Evolutionary conservation across 2,797 vertebrate species (phyloP).

Genomic region (Luscinia megarhynchos): DNA sequence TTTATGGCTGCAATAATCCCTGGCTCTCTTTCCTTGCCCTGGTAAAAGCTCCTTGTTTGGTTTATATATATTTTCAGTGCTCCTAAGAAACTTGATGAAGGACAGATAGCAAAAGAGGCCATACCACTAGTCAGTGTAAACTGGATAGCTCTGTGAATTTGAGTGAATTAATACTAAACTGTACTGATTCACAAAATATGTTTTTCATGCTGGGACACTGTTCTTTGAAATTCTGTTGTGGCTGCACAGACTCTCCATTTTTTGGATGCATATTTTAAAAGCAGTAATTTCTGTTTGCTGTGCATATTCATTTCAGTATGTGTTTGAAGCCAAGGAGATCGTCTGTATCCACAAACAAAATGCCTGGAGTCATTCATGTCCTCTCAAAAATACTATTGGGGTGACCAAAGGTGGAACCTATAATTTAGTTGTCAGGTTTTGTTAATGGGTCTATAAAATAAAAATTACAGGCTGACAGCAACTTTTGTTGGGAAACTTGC

Average conservation of each 20-base stretch:
- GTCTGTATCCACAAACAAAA: constrained; percentile 24
- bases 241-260: not conserved
- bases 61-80: not conserved
- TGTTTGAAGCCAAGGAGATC: constrained; percentile 28
- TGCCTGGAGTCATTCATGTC: not conserved
- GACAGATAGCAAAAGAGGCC: constrained; percentile 14
- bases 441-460: constrained; percentile 45
- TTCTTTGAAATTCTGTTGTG: constrained; percentile 16
- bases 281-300: constrained; percentile 1
- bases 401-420: constrained; percentile 18
- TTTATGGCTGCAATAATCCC: not conserved
- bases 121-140: constrained; percentile 21
- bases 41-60: not conserved
- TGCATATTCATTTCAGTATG: not conserved
- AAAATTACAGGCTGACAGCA: constrained; percentile 51
- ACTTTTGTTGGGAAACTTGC: not conserved
- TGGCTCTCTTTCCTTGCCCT: not conserved
- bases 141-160: constrained; percentile 1
- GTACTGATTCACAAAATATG: constrained; percentile 21
- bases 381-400: constrained; percentile 5
- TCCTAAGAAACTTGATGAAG: constrained; percentile 36
- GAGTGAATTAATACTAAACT: constrained; percentile 17
- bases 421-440: constrained; percentile 60
- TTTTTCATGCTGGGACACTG: not conserved
- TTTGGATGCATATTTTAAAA: constrained; percentile 12